Evolutionary conservation across 1,140 invertebrate species (phyloP).

Genomic region (Plutomurus gul): DNA sequence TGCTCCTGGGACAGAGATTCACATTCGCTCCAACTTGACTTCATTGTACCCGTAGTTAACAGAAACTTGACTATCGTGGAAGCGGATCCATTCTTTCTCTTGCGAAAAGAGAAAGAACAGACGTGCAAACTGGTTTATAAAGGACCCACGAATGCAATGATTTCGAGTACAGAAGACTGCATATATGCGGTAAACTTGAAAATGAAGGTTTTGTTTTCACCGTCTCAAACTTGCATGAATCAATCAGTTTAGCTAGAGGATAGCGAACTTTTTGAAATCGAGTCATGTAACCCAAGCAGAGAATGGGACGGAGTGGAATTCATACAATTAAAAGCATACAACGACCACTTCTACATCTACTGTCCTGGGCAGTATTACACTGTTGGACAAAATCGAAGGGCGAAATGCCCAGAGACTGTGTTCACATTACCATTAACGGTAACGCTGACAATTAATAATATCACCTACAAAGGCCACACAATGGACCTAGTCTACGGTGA

Average conservation of each 20-base stretch:
- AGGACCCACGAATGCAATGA: conserved; percentile 24
- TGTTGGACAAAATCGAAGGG: background rate
- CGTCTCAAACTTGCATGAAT: background rate
- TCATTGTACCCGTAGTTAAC: conserved; percentile 24
- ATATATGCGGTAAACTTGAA: background rate
- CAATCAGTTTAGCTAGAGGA: background rate
- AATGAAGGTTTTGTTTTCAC: background rate
- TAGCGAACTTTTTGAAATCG: background rate
- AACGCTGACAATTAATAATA: conserved; percentile 34
- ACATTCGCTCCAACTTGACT: conserved; percentile 6
- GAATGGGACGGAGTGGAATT: background rate
- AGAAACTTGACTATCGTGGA: conserved; percentile 19
- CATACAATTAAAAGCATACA: conserved; percentile 2
- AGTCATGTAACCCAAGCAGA: background rate
- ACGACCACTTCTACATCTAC: background rate
- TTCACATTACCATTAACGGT: conserved; percentile 33
- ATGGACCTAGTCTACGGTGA: conserved; percentile 27
- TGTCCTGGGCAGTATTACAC: background rate
- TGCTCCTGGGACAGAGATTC: background rate
- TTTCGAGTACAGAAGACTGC: conserved; percentile 35
- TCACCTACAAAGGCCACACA: conserved; percentile 4
- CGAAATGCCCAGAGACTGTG: conserved; percentile 19
- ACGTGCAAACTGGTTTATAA: conserved; percentile 24
- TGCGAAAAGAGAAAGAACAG: background rate
- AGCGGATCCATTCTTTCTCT: conserved; percentile 37